Evolutionary conservation across 2,888 invertebrate species (phyloP), one percentile per base, ranked within the genome.

Genomic region (Elegia similella): DNA sequence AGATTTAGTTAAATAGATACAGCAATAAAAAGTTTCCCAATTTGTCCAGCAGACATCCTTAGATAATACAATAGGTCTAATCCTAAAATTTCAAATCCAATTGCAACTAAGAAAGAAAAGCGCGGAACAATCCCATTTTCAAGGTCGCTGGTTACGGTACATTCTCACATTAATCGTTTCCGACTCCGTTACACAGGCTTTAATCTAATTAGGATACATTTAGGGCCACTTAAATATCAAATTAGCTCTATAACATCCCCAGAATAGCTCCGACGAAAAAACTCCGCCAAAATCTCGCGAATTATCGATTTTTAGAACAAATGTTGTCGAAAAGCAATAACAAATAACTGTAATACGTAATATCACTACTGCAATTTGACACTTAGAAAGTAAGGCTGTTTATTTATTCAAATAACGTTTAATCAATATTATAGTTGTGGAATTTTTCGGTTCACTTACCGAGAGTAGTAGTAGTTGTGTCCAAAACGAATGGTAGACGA

Each of bases 381-480:
- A 32, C 48, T 56, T 29, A 13, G 15, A 42, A 48, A 56, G 2
- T 56, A 29, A 38, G 10, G 7, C 23, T 56, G 42, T 42, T 56
- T 47, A 30, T 48, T 30, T 54, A 16, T 44, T 48, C 29, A 48
- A 17, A 8, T 38, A 17, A 6, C 6, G 10, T 2, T 12, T 12
- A 17, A 12, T 13, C n/a, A 16, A 8, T 7, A 8, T 7, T 17
- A 15, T n/a, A 12, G 0, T 42, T 17, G 13, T 42, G 23, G 12
- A 30, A 17, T 30, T 53, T 48, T 56, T 29, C 2, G 43, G 12
- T 5, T 6, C n/a, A 68, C 71, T 71, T 67, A 71, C 71, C 67
- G 23, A 44, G 58, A 15, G 52, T 47, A 38, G 59, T 58, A 54
- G 58, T 56, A 56, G 54, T 47, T 50, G 61, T 55, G 62, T 60